phyloP scores from a whole-genome alignment of 1,140 invertebrate genomes.

The Limonius californicus region DNA sequence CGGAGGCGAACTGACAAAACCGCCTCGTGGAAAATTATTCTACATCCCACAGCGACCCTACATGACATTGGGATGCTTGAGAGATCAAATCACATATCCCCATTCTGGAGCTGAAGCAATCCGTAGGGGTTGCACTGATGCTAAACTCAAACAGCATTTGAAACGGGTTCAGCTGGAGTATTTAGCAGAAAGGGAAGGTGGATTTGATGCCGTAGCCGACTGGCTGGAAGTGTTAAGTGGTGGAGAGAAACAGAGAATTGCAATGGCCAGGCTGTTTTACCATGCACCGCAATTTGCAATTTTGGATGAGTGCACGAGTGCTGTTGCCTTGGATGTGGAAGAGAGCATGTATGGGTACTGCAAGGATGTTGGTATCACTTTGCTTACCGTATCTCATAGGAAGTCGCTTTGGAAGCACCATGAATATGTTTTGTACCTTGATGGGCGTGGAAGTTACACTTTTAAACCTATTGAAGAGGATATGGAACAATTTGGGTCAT shows the following conservation, averaged over 20 bases:
- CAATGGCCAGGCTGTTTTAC: slow-evolving; percentile 97
- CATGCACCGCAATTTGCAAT: slow-evolving; percentile 97
- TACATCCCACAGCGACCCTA: slow-evolving; percentile 97
- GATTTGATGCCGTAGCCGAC: slow-evolving; percentile 90
- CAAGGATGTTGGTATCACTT: slow-evolving; percentile 83
- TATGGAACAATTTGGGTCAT: slow-evolving; percentile 92
- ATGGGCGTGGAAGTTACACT: slow-evolving; percentile 86
- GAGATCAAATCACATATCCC: slow-evolving; percentile 96
- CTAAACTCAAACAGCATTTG: slow-evolving; percentile 68
- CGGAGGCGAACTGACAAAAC: slow-evolving; percentile 90
- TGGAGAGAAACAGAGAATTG: slow-evolving; percentile 96
- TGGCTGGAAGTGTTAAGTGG: slow-evolving; percentile 98
- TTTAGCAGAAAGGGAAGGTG: slow-evolving; percentile 78
- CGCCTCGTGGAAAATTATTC: slow-evolving; percentile 89
- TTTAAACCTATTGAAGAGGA: slow-evolving; percentile 82
- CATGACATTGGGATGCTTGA: slow-evolving; percentile 88
- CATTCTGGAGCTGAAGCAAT: slow-evolving; percentile 84
- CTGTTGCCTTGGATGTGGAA: slow-evolving; percentile 96
- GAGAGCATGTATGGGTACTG: slow-evolving; percentile 96
- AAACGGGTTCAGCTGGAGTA: slow-evolving; percentile 83
- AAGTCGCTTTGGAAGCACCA: slow-evolving; percentile 96
- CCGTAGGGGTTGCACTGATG: slow-evolving; percentile 70
- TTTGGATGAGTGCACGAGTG: slow-evolving; percentile 96
- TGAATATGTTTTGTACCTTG: slow-evolving; percentile 94
- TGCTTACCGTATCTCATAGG: slow-evolving; percentile 96